Evolutionary conservation across 2,888 invertebrate species (phyloP).

Genomic region (Pristionchus entomophagus): DNA sequence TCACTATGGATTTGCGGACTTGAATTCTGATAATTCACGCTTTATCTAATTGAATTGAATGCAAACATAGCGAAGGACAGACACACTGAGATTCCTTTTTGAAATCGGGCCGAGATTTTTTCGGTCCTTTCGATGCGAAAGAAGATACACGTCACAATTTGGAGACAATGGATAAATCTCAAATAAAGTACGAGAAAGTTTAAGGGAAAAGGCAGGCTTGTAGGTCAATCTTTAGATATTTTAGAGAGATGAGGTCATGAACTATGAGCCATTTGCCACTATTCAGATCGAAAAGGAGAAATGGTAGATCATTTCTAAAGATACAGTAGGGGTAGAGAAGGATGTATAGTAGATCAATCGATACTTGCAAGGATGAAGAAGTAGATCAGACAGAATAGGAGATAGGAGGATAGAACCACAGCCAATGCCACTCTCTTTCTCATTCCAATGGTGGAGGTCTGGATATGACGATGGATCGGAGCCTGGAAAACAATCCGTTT

Average conservation of each 20-base stretch:
- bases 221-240: neutral
- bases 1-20: too few relatives aligned
- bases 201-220: neutral
- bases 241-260: neutral
- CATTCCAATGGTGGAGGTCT: conserved; percentile 66
- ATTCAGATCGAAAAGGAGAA: neutral
- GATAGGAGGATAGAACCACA: conserved; percentile 61
- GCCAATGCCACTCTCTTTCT: conserved; percentile 68
- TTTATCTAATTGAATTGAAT: neutral
- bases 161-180: neutral
- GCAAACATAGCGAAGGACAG: neutral
- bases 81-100: conserved; percentile 34
- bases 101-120: neutral
- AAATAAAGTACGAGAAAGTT: neutral
- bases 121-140: neutral
- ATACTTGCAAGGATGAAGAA: conserved; percentile 62
- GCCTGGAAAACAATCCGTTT: conserved; percentile 49
- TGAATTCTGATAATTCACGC: neutral
- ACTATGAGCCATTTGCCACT: conserved; percentile 2
- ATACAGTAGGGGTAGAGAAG: neutral
- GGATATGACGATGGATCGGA: conserved; percentile 66
- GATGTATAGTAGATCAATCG: conserved; percentile 47
- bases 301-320: conserved; percentile 45
- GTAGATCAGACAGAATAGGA: conserved; percentile 64
- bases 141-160: conserved; percentile 6